These are phyloP conservation scores for Elgaria multicarinata DNA, from an alignment of 2,113 vertebrate species.

Conservation along the genomic window DNA sequence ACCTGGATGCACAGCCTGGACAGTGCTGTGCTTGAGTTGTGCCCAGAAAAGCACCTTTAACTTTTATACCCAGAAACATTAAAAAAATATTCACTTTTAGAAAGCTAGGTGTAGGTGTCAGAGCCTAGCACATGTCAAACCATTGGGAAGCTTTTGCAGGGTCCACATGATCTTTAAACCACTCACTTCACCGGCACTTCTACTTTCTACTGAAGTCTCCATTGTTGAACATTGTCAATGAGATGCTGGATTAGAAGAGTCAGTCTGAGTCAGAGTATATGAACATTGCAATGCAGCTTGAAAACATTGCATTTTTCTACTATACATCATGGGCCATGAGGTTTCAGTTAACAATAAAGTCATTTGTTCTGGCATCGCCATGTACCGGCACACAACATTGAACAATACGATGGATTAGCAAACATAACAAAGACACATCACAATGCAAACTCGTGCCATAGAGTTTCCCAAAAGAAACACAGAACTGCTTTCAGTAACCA, in stretches of 20 bases:
- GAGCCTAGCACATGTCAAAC: not conserved
- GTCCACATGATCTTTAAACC: not conserved
- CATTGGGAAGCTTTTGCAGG: not conserved
- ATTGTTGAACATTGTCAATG: slow-evolving; percentile 2
- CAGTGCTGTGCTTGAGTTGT: not conserved
- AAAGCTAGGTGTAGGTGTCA: not conserved
- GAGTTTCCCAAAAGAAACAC: not conserved
- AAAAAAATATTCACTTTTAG: not conserved
- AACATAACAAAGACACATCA: not conserved
- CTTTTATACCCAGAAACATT: not conserved
- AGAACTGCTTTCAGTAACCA: not conserved
- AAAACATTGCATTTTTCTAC: slow-evolving; percentile 6
- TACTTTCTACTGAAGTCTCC: not conserved
- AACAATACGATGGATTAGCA: slow-evolving; percentile 4
- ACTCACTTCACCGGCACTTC: not conserved
- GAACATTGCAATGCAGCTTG: slow-evolving; percentile 4
- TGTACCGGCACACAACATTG: slow-evolving; percentile 4
- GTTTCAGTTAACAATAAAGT: slow-evolving; percentile 15
- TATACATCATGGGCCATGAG: slow-evolving; percentile 6
- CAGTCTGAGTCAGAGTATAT: not conserved
- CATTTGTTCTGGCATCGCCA: not conserved
- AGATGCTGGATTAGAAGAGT: not conserved
- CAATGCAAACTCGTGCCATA: not conserved
- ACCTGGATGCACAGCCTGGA: not conserved
- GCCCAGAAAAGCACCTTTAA: not conserved